These are phyloP conservation scores for Cinara cedri DNA, from an alignment of 2,888 invertebrate species.

Conservation along the genomic window DNA sequence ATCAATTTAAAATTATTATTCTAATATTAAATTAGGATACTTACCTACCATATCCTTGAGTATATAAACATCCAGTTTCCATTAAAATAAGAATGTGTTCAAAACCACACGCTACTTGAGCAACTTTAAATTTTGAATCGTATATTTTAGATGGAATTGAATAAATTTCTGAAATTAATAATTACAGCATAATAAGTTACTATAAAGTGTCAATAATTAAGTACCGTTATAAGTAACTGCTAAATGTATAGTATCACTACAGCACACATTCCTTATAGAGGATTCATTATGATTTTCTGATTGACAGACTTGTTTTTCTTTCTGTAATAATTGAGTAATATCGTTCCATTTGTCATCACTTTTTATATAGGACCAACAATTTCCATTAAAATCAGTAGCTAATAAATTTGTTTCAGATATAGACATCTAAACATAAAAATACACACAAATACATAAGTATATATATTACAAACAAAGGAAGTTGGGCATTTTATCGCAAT, in stretches of 20 bases:
- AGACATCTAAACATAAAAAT: conserved; percentile 57
- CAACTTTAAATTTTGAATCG: conserved; percentile 66
- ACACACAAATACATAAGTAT: background rate
- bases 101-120: conserved; percentile 76
- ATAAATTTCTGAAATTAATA: conserved; percentile 66
- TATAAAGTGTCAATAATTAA: background rate
- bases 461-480: too few relatives aligned
- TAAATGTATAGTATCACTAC: conserved; percentile 65
- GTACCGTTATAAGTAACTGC: conserved; percentile 63
- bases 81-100: conserved; percentile 80
- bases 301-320: conserved; percentile 53
- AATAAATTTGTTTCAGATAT: conserved; percentile 58
- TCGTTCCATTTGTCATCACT: conserved; percentile 58
- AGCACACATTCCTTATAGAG: conserved; percentile 64
- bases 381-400: conserved; percentile 58
- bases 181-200: conserved; percentile 10
- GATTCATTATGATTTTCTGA: conserved; percentile 58
- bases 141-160: conserved; percentile 70
- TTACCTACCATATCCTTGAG: conserved; percentile 85
- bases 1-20: background rate
- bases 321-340: conserved; percentile 58
- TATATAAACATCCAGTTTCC: conserved; percentile 74
- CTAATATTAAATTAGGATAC: conserved; percentile 47
- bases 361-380: conserved; percentile 59
- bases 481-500: too few relatives aligned